Base-by-base conservation (phyloP, 2,113 vertebrate genomes). In the Edolisoma coerulescens region DNA sequence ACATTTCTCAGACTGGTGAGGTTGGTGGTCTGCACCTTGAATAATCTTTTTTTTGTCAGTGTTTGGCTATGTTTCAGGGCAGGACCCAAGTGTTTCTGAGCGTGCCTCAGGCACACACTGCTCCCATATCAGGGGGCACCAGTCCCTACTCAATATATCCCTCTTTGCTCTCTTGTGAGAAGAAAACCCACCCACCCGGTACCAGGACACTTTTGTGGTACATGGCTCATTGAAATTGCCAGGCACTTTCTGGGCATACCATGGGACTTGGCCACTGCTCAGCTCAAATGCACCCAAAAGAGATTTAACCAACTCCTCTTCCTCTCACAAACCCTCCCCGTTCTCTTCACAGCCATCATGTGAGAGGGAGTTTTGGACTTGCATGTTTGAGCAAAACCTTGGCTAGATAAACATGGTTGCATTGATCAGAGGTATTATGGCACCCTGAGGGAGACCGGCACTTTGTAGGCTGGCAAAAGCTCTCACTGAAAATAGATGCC, bases 211-310 rank as follows among this genome's bases (percentile, higher is more conserved):
- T 39, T 67, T 71, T 49, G 56, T 7, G 22, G 49, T 23, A 17
- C 30, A 24, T 37, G 0, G 0, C 35, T 70, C 41, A 52, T 16
- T 1, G 10, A 49, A 60, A 73, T 17, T 68, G 11, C 14, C 30
- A 56, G 45, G 37, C 2, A 4, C 13, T 54, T 84, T 59, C 53
- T 89, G 39, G 19, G 15, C 9, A 7, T 64, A 12, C 7, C 4
- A 11, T 64, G 28, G 23, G 30, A 63, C 35, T 80, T 6, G 9
- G 39, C 15, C 63, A 42, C 24, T 41, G 35, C 63, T 59, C 37
- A 63, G 63, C 37, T 32, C 17, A 76, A 50, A 41, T 10, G 35
- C 0, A 0, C 33, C 39, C 53, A 22, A 33, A 76, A 88, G 33
- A 89, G n/a, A 28, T 30, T 77, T 23, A n/a, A 50, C 24, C 49